Conservation (phyloP, 2,797 vertebrate species). For the Podarcis siculus region DNA sequence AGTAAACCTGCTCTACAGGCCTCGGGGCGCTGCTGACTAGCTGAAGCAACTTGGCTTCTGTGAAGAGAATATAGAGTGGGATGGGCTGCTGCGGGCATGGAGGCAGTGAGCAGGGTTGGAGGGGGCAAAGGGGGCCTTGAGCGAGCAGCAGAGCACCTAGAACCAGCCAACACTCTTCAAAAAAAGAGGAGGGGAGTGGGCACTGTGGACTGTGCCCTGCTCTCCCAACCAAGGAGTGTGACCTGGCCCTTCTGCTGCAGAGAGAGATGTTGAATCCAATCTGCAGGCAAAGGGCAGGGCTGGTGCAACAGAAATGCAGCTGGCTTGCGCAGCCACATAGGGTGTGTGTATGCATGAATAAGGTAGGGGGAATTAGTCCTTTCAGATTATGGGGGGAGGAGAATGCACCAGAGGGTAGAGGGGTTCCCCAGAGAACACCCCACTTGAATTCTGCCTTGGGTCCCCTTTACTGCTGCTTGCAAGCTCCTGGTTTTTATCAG, state of each 20-base stretch:
- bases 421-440: not conserved
- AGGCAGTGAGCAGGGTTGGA: rapidly evolving
- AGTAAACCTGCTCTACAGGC: conserved; percentile 29
- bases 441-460: not conserved
- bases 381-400: not conserved
- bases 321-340: too few species aligned
- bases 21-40: conserved; percentile 30
- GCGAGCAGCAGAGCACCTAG: not conserved
- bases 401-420: not conserved
- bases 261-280: not conserved
- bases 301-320: not conserved
- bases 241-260: not conserved
- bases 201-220: too few species aligned
- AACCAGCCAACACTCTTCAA: too few species aligned
- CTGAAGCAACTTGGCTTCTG: conserved; percentile 19
- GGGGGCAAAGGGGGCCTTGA: not conserved
- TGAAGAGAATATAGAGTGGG: not conserved
- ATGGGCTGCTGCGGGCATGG: not conserved
- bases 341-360: too few species aligned
- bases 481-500: not conserved
- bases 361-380: too few species aligned
- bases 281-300: not conserved
- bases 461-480: too few species aligned
- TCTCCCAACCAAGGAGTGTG: not conserved
- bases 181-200: too few species aligned